Evolutionary conservation across 2,797 vertebrate genomes (phyloP).

Genomic region (Diplodus sargus): DNA sequence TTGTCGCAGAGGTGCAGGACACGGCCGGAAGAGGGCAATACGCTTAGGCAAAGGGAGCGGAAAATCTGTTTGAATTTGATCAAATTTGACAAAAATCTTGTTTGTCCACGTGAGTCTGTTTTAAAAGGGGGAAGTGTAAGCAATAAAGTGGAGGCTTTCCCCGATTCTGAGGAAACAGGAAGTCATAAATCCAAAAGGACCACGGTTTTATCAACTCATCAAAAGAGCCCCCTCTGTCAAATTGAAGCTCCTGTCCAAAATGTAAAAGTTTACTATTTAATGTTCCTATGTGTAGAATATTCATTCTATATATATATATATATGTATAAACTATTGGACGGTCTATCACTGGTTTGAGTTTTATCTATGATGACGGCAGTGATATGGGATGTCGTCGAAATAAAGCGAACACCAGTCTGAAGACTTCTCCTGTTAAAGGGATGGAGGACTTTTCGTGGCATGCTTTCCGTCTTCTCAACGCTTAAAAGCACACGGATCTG

Average conservation of each 20-base stretch:
- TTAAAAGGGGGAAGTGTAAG: slow-evolving; percentile 35
- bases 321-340: slow-evolving; percentile 58
- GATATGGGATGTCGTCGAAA: slow-evolving; percentile 37
- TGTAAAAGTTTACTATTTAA: slow-evolving; percentile 69
- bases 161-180: slow-evolving; percentile 33
- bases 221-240: slow-evolving; percentile 67
- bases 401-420: slow-evolving; percentile 44
- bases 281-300: slow-evolving; percentile 70
- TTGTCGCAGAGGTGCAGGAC: slow-evolving; percentile 41
- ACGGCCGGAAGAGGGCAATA: slow-evolving; percentile 50
- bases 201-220: slow-evolving; percentile 45
- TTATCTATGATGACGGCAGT: slow-evolving; percentile 33
- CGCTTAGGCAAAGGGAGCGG: slow-evolving; percentile 2
- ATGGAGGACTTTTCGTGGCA: slow-evolving; percentile 50
- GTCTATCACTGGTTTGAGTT: slow-evolving; percentile 55
- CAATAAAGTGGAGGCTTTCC: slow-evolving; percentile 54
- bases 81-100: slow-evolving; percentile 25
- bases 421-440: slow-evolving; percentile 37
- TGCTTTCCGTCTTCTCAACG: slow-evolving; percentile 38
- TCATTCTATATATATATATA: slow-evolving; percentile 59
- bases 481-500: slow-evolving; percentile 29
- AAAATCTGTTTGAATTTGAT: slow-evolving; percentile 23
- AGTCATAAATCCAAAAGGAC: slow-evolving; percentile 44
- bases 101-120: slow-evolving; percentile 48
- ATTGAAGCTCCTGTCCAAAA: slow-evolving; percentile 70